These are phyloP conservation scores for Galbula dea DNA, from an alignment of 2,113 vertebrate species.

Conservation along the genomic window DNA sequence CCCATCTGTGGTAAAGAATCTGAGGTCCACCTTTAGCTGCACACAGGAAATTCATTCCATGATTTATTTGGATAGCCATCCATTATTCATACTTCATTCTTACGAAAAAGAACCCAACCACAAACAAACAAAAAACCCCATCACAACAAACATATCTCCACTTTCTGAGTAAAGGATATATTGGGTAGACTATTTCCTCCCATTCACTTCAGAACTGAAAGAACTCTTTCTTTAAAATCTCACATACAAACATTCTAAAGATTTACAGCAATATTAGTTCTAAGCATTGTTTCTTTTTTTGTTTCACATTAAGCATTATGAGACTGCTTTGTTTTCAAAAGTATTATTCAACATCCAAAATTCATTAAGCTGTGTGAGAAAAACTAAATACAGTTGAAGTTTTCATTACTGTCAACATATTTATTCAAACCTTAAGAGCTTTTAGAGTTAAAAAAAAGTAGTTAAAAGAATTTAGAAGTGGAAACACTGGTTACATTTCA, in stretches of 20 bases:
- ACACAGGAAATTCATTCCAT: too few species aligned
- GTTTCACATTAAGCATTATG: not conserved
- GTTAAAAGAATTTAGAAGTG: not conserved
- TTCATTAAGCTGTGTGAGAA: not conserved
- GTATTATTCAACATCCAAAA: not conserved
- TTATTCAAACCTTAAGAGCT: not conserved
- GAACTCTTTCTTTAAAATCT: not conserved
- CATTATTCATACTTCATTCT: too few species aligned
- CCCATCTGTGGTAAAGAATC: too few species aligned
- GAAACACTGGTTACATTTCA: not conserved
- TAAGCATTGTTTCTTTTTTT: not conserved
- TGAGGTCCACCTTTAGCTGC: too few species aligned
- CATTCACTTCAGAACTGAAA: not conserved
- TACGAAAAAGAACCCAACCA: too few species aligned
- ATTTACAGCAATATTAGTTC: not conserved
- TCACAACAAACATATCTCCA: too few species aligned
- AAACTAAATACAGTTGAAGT: not conserved
- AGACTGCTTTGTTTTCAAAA: not conserved
- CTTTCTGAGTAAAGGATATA: not conserved
- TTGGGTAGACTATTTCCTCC: not conserved
- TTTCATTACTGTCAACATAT: not conserved
- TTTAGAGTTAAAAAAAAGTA: not conserved
- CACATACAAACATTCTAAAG: not conserved
- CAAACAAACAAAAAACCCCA: too few species aligned
- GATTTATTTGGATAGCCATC: too few species aligned